Base-by-base conservation (phyloP, 2,888 invertebrate genomes). In the Megaustenia siamemsis region DNA sequence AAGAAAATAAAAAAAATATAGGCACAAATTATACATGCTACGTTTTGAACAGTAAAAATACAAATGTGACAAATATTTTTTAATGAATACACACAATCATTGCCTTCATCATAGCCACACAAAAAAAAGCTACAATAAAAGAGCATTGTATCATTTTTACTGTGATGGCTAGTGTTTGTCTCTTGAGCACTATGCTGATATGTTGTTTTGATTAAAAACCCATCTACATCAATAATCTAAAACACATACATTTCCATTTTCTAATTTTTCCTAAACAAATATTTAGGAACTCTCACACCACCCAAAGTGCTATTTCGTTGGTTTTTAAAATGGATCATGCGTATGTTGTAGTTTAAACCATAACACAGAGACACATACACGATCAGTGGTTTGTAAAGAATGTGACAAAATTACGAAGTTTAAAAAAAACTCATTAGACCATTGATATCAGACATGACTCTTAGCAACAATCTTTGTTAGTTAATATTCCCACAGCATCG, bases 401-500 rank as follows among this genome's bases (percentile, higher is more conserved):
- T 66, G 49, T 49, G 40, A 38, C 24, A 28, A 43, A 43, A 40
- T 60, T 4, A 45, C 28, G 24, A 45, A 71, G 45, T 71, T 28
- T n/a, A n/a, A 43, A 43, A 45, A 24, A 45, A 66, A 63, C 63
- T 66, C 63, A 53, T n/a, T 35, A n/a, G 73, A 73, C 3, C 15
- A 73, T 53, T n/a, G n/a, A 66, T 60, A 35, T 12, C n/a, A n/a
- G 28, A 40, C 66, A 38, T 63, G 32, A 35, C 24, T 69, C 43
- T 53, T 18, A 68, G 18, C 28, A 18, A 12, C n/a, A 49, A 4
- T 49, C 73, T 6, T 53, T 56, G 28, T 38, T 45, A 63, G 21
- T 82, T 89, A 92, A 85, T 88, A 91, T 83, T 92, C 92, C 90
- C 90, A 91, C 77, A 88, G 69, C 43, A 89, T 88, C 18, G 83